A percentile compares a stretch with the other conserved stretches of the same genome.
Evolutionary conservation across 2,797 vertebrate genomes (phyloP).

Genomic region (Eupleurogrammus muticus): DNA sequence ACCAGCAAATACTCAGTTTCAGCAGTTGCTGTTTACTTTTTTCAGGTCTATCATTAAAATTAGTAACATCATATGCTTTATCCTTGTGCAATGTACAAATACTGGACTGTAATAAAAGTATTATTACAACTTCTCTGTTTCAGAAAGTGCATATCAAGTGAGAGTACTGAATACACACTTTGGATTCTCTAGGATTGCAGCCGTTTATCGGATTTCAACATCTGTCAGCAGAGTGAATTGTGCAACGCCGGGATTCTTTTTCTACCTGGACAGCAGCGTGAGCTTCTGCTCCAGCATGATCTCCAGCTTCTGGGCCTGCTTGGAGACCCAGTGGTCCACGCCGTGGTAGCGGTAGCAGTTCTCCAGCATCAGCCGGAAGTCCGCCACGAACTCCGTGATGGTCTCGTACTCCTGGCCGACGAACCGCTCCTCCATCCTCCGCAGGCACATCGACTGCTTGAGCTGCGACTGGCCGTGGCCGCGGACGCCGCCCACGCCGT

Average conservation of each 20-base stretch:
- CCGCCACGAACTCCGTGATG: constrained; percentile 94
- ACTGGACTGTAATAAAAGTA: background rate
- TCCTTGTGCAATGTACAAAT: background rate
- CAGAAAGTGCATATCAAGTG: background rate
- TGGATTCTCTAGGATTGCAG: background rate
- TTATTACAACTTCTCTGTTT: background rate
- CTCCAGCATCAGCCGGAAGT: constrained; percentile 95
- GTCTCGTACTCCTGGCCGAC: constrained; percentile 86
- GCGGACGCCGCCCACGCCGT: constrained; percentile 60
- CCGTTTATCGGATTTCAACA: background rate
- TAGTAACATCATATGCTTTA: too few species aligned
- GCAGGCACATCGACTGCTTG: constrained; percentile 85
- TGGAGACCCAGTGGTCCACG: constrained; percentile 97
- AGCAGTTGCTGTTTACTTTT: too few species aligned
- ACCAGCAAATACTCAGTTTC: too few species aligned
- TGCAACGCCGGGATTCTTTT: background rate
- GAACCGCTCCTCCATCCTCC: constrained; percentile 94
- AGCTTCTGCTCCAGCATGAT: constrained; percentile 97
- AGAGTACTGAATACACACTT: background rate
- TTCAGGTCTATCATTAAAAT: too few species aligned
- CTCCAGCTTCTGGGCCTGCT: constrained; percentile 96
- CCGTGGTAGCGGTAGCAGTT: constrained; percentile 93
- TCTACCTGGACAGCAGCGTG: constrained; percentile 93
- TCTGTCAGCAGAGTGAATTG: constrained; percentile 14
- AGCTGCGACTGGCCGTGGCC: constrained; percentile 64